Percentiles rank a stretch among this genome's conserved stretches.
Conservation (phyloP, 2,113 vertebrate species). For the Channa maculata region DNA sequence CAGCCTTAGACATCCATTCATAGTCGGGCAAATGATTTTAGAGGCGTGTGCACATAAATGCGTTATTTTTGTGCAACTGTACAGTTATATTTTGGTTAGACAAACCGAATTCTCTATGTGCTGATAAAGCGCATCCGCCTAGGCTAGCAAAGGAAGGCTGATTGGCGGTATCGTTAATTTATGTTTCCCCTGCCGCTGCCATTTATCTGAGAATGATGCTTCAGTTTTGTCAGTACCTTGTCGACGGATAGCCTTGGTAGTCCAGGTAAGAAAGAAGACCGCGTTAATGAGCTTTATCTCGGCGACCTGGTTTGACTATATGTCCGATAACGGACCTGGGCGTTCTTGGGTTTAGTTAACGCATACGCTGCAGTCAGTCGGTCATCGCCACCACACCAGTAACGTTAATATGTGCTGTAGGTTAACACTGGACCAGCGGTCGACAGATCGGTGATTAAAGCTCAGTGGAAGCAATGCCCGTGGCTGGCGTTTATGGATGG, state of each 20-base stretch:
- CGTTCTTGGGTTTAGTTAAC: conserved; percentile 40
- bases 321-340: conserved; percentile 60
- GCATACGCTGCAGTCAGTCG: conserved; percentile 35
- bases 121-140: conserved; percentile 42
- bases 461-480: not conserved
- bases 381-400: not conserved
- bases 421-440: conserved; percentile 5
- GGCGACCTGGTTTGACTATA: conserved; percentile 14
- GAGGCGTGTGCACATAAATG: not conserved
- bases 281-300: conserved; percentile 1
- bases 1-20: fast-evolving
- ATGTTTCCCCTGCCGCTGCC: conserved; percentile 27
- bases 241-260: not conserved
- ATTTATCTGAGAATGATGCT: conserved; percentile 13
- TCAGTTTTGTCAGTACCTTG: conserved; percentile 5
- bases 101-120: conserved; percentile 20
- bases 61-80: not conserved
- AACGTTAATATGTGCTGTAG: conserved; percentile 14
- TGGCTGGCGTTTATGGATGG: not conserved
- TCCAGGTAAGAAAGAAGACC: not conserved
- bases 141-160: conserved; percentile 39
- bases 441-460: conserved; percentile 1
- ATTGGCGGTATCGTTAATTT: conserved; percentile 41
- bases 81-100: not conserved
- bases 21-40: not conserved